Base-by-base conservation (phyloP, 2,888 invertebrate species). In the Loripinus fragilis region DNA sequence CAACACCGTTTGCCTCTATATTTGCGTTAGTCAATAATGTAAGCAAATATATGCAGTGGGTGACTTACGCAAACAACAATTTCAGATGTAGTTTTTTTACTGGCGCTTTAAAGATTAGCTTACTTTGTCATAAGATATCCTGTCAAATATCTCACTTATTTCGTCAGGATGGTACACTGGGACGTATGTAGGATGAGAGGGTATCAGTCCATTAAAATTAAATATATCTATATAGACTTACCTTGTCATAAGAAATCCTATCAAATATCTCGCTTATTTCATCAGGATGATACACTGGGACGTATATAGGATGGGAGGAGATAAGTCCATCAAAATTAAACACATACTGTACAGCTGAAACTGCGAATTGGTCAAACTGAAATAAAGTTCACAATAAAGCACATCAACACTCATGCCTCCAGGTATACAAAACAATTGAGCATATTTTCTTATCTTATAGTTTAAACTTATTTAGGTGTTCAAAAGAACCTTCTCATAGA, bases 231-330 rank as follows among this genome's bases (percentile, higher is more conserved):
- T n/a, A n/a, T n/a, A n/a, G 12, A 45, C 52, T 65, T 93, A 97
- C 97, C 95, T 98, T 98, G 78, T 95, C 96, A 91, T 98, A 98
- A 0, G 98, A 97, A 82, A 99, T 98, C 0, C 95, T 94, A 93
- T 98, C 98, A 91, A 98, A 98, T 73, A 98, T 96, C 86, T 97
- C 96, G 0, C 97, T 97, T 72, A 98, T 98, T 94, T 98, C 96
- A 92, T 97, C 96, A 0, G 98, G 98, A 81, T 97, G 97, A 45
- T 95, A 95, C 28, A 98, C 98, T 89, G 96, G 95, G 92, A 97
- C 96, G 17, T 98, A 96, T 76, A 98, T 97, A 0, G 98, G 97
- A 94, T 98, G 98, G 5, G 98, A 97, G 55, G 96, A 96, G 2
- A 96, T 93, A 60, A 96, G 96, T 0, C 97, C 95, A 91, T 98